Evolutionary conservation across 2,888 invertebrate genomes (phyloP).

Genomic region (Aplocera efformata): DNA sequence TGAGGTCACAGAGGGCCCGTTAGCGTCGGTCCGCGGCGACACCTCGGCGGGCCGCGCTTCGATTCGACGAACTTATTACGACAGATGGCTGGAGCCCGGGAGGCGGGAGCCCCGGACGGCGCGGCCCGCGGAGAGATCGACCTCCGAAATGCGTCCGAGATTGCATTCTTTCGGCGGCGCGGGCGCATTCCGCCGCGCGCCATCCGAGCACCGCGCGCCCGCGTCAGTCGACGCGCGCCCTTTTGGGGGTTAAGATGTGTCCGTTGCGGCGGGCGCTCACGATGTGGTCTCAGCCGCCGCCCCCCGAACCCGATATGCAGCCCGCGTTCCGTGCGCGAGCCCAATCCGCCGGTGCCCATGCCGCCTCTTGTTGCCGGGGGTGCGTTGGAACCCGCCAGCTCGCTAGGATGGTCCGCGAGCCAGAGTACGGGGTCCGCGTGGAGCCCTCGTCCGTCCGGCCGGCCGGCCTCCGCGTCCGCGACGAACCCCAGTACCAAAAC

Average conservation of each 20-base stretch:
- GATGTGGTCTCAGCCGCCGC: slow-evolving; percentile 78
- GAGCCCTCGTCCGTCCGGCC: slow-evolving; percentile 59
- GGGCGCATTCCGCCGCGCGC: slow-evolving; percentile 79
- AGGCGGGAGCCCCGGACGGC: slow-evolving; percentile 71
- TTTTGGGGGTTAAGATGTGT: slow-evolving; percentile 81
- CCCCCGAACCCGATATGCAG: slow-evolving; percentile 58
- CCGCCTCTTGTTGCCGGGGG: slow-evolving; percentile 54
- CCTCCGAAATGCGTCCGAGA: slow-evolving; percentile 81
- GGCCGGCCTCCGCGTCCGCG: slow-evolving; percentile 61
- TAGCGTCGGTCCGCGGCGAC: slow-evolving; percentile 54
- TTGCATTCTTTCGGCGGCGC: slow-evolving; percentile 81
- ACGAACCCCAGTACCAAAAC: slow-evolving; percentile 75
- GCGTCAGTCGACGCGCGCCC: slow-evolving; percentile 78
- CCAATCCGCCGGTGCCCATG: slow-evolving; percentile 50
- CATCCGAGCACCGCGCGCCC: slow-evolving; percentile 72
- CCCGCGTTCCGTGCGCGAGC: slow-evolving; percentile 57
- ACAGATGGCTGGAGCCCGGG: slow-evolving; percentile 74
- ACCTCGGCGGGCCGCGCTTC: slow-evolving; percentile 65
- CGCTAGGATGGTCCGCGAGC: slow-evolving; percentile 68
- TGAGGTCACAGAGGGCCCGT: slow-evolving; percentile 63
- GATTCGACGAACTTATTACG: slow-evolving; percentile 81
- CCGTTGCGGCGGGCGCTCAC: slow-evolving; percentile 75
- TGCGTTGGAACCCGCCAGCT: slow-evolving; percentile 57
- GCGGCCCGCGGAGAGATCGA: slow-evolving; percentile 73
- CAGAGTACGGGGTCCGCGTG: slow-evolving; percentile 70